Evolutionary conservation across 2,113 vertebrate genomes (phyloP).

Genomic region (Platysternon megacephalum): DNA sequence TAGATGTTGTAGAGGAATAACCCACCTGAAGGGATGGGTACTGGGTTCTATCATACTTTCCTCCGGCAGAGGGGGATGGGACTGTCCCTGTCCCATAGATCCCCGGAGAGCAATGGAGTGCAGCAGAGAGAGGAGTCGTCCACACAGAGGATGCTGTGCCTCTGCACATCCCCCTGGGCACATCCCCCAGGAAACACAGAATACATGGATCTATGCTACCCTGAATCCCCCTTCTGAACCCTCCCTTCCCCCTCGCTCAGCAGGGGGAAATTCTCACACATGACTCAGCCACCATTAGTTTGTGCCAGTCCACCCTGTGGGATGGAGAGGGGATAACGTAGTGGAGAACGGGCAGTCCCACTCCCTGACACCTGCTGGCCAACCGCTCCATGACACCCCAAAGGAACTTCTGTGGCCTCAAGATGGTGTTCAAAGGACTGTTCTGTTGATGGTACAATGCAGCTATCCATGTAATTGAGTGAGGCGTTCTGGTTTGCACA

Average conservation of each 20-base stretch:
- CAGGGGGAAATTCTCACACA: neutral
- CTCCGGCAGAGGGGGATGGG: neutral
- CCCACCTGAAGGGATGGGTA: neutral
- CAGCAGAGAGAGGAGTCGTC: neutral
- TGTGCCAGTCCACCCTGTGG: neutral
- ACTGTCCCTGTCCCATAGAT: neutral
- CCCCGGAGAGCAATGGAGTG: neutral
- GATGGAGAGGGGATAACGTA: neutral
- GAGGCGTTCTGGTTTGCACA: slow-evolving; percentile 26
- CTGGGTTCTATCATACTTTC: neutral
- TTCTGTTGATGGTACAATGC: slow-evolving; percentile 15
- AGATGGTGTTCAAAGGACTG: slow-evolving; percentile 16
- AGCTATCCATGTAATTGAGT: slow-evolving; percentile 20
- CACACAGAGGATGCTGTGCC: neutral
- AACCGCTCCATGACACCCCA: neutral
- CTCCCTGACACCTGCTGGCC: neutral
- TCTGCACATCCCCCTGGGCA: neutral
- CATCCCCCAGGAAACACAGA: neutral
- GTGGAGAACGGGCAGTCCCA: neutral
- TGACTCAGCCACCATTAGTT: neutral
- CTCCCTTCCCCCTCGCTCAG: neutral
- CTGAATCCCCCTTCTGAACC: neutral
- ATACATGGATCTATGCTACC: neutral
- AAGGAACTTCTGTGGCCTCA: neutral
- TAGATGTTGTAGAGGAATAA: neutral